These are phyloP conservation scores for Apistogramma diplotaenia DNA, from an alignment of 2,113 vertebrate species.

Conservation along the genomic window DNA sequence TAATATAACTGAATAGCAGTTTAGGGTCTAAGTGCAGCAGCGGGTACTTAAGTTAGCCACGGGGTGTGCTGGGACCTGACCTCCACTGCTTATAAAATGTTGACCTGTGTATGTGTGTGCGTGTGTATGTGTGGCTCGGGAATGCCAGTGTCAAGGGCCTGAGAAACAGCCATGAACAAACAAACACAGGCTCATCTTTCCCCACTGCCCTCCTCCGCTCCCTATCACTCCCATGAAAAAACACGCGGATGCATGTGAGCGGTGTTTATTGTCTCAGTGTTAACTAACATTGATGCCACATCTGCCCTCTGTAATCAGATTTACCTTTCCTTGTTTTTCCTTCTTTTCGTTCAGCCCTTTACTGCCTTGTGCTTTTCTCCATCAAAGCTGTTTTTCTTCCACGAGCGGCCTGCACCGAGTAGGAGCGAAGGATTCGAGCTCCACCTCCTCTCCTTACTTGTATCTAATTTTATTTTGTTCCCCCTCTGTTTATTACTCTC, in stretches of 20 bases:
- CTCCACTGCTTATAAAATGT: slow-evolving; percentile 42
- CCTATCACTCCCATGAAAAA: slow-evolving; percentile 62
- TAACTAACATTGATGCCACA: slow-evolving; percentile 72
- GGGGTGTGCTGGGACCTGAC: slow-evolving; percentile 42
- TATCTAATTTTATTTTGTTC: neutral
- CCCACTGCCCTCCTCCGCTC: slow-evolving; percentile 63
- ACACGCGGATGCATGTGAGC: slow-evolving; percentile 42
- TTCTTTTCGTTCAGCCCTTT: slow-evolving; percentile 55
- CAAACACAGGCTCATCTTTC: slow-evolving; percentile 83
- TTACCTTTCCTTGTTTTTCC: slow-evolving; percentile 76
- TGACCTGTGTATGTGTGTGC: slow-evolving; percentile 12
- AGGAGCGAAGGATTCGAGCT: neutral
- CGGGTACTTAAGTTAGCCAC: slow-evolving; percentile 31
- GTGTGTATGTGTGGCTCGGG: slow-evolving; percentile 36
- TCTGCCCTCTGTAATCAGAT: slow-evolving; percentile 77
- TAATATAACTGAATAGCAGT: slow-evolving; percentile 13
- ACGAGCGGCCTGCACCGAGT: neutral
- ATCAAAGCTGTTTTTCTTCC: slow-evolving; percentile 61
- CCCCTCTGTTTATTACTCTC: neutral
- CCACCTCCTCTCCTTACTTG: neutral
- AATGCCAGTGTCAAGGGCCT: slow-evolving; percentile 77
- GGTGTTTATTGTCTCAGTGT: slow-evolving; percentile 78
- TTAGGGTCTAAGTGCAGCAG: slow-evolving; percentile 14
- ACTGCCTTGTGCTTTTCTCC: slow-evolving; percentile 44
- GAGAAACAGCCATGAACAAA: slow-evolving; percentile 80